These are phyloP conservation scores for Nasonovia ribisnigri DNA, from an alignment of 2,888 invertebrate species.

Conservation along the genomic window DNA sequence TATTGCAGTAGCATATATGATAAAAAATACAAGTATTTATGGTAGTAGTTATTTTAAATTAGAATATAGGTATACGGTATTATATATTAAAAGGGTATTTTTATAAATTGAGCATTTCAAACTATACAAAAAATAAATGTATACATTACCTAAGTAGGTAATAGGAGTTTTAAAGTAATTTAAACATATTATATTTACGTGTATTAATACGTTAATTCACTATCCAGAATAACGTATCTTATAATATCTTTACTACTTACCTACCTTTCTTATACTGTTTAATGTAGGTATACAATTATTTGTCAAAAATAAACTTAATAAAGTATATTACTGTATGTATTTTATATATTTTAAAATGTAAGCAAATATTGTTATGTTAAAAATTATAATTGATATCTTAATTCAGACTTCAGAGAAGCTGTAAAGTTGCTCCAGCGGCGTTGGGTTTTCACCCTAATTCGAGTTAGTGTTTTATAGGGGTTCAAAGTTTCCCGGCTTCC, in stretches of 20 bases:
- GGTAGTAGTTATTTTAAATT: neutral
- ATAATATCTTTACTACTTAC: neutral
- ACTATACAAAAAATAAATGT: too few species aligned
- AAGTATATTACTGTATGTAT: neutral
- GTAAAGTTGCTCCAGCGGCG: neutral
- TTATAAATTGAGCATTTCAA: too few species aligned
- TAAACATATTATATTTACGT: neutral
- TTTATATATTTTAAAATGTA: too few species aligned
- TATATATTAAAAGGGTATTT: too few species aligned
- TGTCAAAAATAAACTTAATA: neutral
- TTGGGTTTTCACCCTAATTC: neutral
- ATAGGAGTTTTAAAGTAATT: neutral
- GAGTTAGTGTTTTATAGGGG: neutral
- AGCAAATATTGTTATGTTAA: neutral
- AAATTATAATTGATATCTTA: neutral
- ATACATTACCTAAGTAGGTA: neutral
- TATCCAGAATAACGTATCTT: neutral
- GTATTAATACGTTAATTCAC: neutral
- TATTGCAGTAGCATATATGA: neutral
- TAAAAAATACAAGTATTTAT: neutral
- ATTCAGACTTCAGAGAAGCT: too few species aligned
- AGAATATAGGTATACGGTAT: neutral
- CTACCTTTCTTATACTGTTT: too few species aligned
- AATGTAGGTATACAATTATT: neutral
- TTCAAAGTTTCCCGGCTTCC: conserved; percentile 5